Base-by-base conservation (phyloP, 2,888 invertebrate species). In the Scelioninae gen. 2 region DNA sequence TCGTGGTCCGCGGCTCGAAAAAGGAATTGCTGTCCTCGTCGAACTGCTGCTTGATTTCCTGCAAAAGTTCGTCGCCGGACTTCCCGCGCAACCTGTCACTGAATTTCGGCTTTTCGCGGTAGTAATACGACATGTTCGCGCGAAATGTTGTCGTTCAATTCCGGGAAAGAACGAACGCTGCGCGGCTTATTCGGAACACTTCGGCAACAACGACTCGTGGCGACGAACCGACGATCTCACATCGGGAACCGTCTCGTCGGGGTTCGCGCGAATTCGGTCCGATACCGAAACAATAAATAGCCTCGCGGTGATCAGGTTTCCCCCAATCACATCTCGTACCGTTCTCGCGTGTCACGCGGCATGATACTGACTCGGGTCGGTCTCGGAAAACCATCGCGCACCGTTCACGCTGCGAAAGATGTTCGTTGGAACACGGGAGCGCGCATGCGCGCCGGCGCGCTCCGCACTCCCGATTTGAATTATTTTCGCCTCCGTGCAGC, bases 101-200 rank as follows among this genome's bases (percentile, higher is more conserved):
- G 74, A 85, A 82, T 75, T 77, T 81, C 70, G 85, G 84, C 73
- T 81, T 81, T 33, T 86, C 84, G 48, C 83, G 83, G 58, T 84
- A 85, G 63, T 84, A 83, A 76, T 80, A 84, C 63, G 85, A 85
- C 86, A 85, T 86, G 11, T 35, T 73, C 28, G 10, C 5, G 10
- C 3, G 11, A 33, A 50, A n/a, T n/a, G n/a, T n/a, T n/a, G n/a
- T n/a, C n/a, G n/a, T n/a, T n/a, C n/a, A n/a, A n/a, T n/a, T n/a
- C n/a, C n/a, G n/a, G n/a, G n/a, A n/a, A n/a, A n/a, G n/a, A n/a
- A n/a, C n/a, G n/a, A n/a, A n/a, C n/a, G n/a, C n/a, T n/a, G n/a
- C n/a, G n/a, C n/a, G n/a, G n/a, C n/a, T n/a, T n/a, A n/a, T n/a
- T n/a, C n/a, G n/a, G n/a, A n/a, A n/a, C n/a, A n/a, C n/a, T n/a